Conservation (phyloP, 2,888 invertebrate species). For the Cephus runcator region DNA sequence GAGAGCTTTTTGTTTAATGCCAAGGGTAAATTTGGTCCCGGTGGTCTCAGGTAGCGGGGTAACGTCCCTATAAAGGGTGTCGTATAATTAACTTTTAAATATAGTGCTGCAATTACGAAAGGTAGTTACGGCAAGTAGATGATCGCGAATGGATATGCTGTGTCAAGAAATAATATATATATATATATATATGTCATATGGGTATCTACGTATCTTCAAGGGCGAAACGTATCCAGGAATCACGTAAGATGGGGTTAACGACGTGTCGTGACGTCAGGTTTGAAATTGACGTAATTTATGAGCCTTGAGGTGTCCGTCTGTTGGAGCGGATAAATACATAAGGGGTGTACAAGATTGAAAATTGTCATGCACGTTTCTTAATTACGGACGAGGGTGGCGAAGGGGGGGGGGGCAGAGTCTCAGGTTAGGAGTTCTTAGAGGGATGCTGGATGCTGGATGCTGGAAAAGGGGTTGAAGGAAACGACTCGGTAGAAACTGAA, state of each 20-base stretch:
- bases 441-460: not conserved
- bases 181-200: too few species aligned
- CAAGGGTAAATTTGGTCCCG: not conserved
- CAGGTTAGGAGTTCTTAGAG: not conserved
- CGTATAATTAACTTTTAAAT: not conserved
- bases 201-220: not conserved
- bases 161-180: not conserved
- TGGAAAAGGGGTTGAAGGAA: not conserved
- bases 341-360: not conserved
- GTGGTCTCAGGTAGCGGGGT: not conserved
- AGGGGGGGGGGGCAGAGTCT: too few species aligned
- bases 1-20: not conserved
- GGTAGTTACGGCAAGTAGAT: not conserved
- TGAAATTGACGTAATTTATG: not conserved
- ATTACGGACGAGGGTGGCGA: not conserved
- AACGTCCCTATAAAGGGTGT: not conserved
- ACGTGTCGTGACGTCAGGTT: not conserved
- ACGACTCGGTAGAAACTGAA: slow-evolving; percentile 5
- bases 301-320: not conserved
- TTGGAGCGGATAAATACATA: not conserved
- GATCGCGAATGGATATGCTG: not conserved
- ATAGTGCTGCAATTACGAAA: not conserved
- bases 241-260: not conserved
- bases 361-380: not conserved
- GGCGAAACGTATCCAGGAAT: not conserved